Base-by-base conservation (phyloP, 2,113 vertebrate genomes). In the Cygnus atratus region DNA sequence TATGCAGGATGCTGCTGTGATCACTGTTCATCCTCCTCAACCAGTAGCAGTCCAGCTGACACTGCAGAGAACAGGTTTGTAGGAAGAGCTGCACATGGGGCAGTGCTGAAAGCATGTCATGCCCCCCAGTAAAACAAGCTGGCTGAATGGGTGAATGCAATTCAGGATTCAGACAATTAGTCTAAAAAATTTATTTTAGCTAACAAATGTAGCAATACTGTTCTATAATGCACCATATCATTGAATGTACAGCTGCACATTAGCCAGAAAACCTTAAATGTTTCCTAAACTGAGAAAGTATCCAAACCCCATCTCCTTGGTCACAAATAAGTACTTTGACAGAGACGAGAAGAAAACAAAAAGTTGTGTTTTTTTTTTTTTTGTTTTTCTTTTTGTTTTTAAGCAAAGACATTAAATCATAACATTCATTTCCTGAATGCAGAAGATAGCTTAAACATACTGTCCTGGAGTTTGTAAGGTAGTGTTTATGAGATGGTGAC, bases 401-500 rank as follows among this genome's bases (percentile, higher is more conserved):
- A 80, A 48, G 44, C 21, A 55, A 70, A 91, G 44, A 21, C 37
- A 62, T 35, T 17, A 21, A 84, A 71, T 14, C 20, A 3, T 2
- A 61, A 70, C 29, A 70, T 14, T 21, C 17, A 58, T 5, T 35
- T 43, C 24, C 48, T 57, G 26, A 81, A 77, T 13, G 13, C 28
- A 81, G 70, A n/a, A 48, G 15, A 74, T 92, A 66, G 7, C 11
- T 48, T 48, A 48, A 48, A 48, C 46, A 21, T 48, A 48, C 18
- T 46, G 20, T 48, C 10, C 19, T 10, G 20, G 46, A 21, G 46
- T 48, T 48, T 48, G 11, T 22, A 44, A 84, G 19, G 17, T 90
- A 89, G 59, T 3, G 6, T 4, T 26, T 24, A 12, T 0, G 0
- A 22, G 31, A 13, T 6, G 11, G 6, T 17, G 39, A 8, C 11